Evolutionary conservation across 2,888 invertebrate genomes (phyloP).

Genomic region (Clusia tigrina): DNA sequence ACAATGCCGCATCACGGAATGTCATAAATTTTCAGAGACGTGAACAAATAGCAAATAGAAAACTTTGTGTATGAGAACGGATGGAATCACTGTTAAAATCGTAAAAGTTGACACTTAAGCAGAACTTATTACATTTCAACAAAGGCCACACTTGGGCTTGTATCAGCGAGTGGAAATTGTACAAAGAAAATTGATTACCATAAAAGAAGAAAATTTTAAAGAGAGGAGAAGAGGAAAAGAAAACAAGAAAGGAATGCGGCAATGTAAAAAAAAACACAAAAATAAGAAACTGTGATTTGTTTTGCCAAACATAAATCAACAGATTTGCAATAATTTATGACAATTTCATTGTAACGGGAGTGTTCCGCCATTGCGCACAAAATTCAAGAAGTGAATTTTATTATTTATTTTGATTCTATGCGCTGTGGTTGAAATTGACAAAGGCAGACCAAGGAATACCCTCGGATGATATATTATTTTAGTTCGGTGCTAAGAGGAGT

Average conservation of each 20-base stretch:
- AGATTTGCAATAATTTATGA: constrained; percentile 40
- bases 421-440: neutral
- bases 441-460: no score
- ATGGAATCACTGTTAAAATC: neutral
- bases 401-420: neutral
- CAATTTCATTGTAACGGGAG: constrained; percentile 21
- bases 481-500: neutral
- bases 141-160: neutral
- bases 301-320: constrained; percentile 39
- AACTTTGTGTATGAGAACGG: neutral
- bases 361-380: constrained; percentile 13
- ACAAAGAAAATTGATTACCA: neutral
- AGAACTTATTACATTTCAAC: neutral
- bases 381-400: neutral
- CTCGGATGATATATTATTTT: no score
- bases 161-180: no score
- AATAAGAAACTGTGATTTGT: constrained; percentile 37
- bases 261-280: constrained; percentile 6
- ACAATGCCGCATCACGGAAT: neutral
- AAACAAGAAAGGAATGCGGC: neutral
- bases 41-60: neutral
- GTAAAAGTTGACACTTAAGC: constrained; percentile 5
- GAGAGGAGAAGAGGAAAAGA: neutral
- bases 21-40: neutral
- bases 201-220: neutral